Percentiles rank a stretch among this genome's conserved stretches.
Evolutionary conservation across 2,113 vertebrate species (phyloP).

Genomic region (Pelodiscus sinensis): DNA sequence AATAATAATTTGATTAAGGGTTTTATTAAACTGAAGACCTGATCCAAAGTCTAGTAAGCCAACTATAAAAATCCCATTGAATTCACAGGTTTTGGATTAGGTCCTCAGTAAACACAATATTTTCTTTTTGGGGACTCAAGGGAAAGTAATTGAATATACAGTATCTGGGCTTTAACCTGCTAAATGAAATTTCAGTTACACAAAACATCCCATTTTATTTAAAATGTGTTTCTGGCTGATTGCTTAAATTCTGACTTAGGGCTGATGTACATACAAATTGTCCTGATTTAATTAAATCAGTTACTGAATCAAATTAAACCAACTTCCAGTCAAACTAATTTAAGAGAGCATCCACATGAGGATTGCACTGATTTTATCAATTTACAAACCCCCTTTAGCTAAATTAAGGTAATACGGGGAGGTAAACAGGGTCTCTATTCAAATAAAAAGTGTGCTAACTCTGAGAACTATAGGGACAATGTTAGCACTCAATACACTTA

Average conservation of each 20-base stretch:
- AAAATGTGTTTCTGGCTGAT: neutral
- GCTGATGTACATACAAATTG: neutral
- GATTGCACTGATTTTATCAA: neutral
- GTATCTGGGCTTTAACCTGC: neutral
- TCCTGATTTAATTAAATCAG: neutral
- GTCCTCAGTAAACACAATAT: neutral
- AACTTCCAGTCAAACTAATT: neutral
- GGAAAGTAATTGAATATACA: neutral
- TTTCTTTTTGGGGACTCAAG: neutral
- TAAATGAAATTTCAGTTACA: conserved; percentile 10
- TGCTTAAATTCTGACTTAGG: neutral
- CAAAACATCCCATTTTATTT: neutral
- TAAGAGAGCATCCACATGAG: neutral
- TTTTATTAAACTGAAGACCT: neutral
- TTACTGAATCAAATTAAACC: neutral
- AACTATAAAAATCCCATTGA: neutral
- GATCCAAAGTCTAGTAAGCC: neutral
- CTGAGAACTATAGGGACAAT: neutral
- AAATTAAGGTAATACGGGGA: neutral
- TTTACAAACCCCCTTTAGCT: neutral
- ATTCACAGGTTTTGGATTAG: neutral
- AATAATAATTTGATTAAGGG: conserved; percentile 29
- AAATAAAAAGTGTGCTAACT: neutral
- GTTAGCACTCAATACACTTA: neutral
- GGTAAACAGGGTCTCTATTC: neutral